Base-by-base conservation (phyloP, 2,113 vertebrate genomes). In the Pseudorasbora parva region DNA sequence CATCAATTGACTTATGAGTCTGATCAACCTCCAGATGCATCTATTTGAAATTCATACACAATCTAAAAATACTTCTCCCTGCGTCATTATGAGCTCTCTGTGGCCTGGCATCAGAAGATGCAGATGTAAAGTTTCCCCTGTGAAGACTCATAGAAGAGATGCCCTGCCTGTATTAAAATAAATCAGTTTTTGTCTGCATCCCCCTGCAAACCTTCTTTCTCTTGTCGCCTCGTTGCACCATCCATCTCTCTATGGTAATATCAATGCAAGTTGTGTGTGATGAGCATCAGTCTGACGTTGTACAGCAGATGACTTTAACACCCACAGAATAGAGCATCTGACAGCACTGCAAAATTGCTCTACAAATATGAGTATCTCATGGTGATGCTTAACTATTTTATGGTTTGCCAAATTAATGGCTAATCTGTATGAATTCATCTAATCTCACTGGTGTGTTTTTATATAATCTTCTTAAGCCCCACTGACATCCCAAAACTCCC, bases 1-100 rank as follows among this genome's bases (percentile, higher is more conserved):
- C 78, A 73, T 82, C 75, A 75, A n/a, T 45, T 82, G 68, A 84
- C 49, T 82, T 84, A 77, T 71, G 60, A 74, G 57, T 81, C 66
- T 47, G 60, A 85, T 85, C 60, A 86, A 83, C 60, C 80, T 84
- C 69, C 82, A 87, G 82, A 84, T 83, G 84, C 82, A 81, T 51
- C 72, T 47, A 57, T 81, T 84, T 84, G 43, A 86, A 83, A 87
- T 88, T 86, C 77, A 81, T 79, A 81, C 33, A 25, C 54, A 80
- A 66, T 66, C 81, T 80, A 84, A 89, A 86, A 82, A 84, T 85
- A 72, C 76, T 60, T 82, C 68, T 47, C 60, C 69, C 43, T 79
- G 77, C 68, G 27, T 74, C 85, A 84, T 54, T 51, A 8, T 2
- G 59, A 79, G 25, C 77, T 81, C 85, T 86, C 87, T 84, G 79